Conservation (phyloP, 2,888 invertebrate species). For the Calephelis perditalis region DNA sequence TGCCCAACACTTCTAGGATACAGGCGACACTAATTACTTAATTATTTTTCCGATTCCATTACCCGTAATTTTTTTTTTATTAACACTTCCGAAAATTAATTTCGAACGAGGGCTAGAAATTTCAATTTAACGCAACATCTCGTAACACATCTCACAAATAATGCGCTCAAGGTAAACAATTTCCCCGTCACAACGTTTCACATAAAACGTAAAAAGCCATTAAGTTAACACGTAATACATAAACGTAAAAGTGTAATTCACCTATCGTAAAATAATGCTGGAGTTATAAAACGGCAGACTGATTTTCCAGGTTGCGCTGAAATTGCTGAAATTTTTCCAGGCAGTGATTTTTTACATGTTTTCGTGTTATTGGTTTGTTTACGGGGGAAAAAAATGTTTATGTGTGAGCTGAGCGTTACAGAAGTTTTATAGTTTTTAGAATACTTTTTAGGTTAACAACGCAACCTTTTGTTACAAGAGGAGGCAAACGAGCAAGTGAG, state of each 20-base stretch:
- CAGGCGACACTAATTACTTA: too few relatives aligned
- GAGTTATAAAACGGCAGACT: not conserved
- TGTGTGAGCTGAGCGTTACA: too few relatives aligned
- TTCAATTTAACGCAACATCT: not conserved
- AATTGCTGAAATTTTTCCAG: not conserved
- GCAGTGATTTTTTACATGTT: constrained; percentile 1
- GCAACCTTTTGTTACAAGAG: too few relatives aligned
- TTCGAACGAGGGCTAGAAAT: not conserved
- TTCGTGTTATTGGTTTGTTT: not conserved
- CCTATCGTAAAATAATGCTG: constrained; percentile 4
- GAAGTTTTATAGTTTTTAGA: too few relatives aligned
- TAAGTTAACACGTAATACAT: constrained; percentile 9
- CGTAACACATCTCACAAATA: not conserved
- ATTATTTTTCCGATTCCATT: too few relatives aligned
- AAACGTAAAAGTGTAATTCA: constrained; percentile 11
- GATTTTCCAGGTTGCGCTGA: not conserved
- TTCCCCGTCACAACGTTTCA: not conserved
- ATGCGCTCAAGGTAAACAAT: constrained; percentile 1
- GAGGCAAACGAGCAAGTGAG: too few relatives aligned
- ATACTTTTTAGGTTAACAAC: too few relatives aligned
- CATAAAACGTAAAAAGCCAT: constrained; percentile 10
- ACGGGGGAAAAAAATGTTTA: too few relatives aligned
- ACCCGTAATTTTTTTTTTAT: too few relatives aligned
- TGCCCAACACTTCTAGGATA: too few relatives aligned
- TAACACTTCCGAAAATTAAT: too few relatives aligned